phyloP scores from a whole-genome alignment of 2,888 invertebrate genomes.

The Sclerodermus sp. region DNA sequence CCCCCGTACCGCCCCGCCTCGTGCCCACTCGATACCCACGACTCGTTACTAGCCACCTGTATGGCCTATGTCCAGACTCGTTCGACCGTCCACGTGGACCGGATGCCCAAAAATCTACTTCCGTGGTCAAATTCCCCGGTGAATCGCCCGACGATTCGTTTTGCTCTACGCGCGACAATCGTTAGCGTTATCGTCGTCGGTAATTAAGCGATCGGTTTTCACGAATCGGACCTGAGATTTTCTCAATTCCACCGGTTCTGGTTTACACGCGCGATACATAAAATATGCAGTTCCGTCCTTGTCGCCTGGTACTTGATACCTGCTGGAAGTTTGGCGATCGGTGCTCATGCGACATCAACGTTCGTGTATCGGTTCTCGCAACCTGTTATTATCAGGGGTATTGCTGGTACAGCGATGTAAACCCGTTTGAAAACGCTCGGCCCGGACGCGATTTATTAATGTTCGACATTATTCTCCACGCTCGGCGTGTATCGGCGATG shows the following conservation, averaged over 20 bases:
- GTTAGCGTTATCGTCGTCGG: too few relatives aligned
- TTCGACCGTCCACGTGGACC: too few relatives aligned
- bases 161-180: too few relatives aligned
- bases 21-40: neutral
- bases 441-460: conserved; percentile 28
- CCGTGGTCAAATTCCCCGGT: too few relatives aligned
- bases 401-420: conserved; percentile 23
- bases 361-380: conserved; percentile 23
- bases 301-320: conserved; percentile 20
- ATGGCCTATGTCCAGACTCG: too few relatives aligned
- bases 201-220: too few relatives aligned
- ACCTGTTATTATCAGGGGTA: conserved; percentile 32
- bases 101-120: too few relatives aligned
- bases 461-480: conserved; percentile 12
- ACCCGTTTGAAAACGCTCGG: conserved; percentile 19
- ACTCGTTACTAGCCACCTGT: too few relatives aligned
- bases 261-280: conserved; percentile 10
- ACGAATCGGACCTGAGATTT: too few relatives aligned
- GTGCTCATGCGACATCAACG: conserved; percentile 22
- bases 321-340: conserved; percentile 20
- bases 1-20: conserved; percentile 10
- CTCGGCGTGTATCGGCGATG: neutral
- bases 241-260: too few relatives aligned
- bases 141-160: too few relatives aligned
- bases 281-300: conserved; percentile 22